Evolutionary conservation across 1,140 invertebrate species (phyloP).

Genomic region (Scaptomyza pallida): DNA sequence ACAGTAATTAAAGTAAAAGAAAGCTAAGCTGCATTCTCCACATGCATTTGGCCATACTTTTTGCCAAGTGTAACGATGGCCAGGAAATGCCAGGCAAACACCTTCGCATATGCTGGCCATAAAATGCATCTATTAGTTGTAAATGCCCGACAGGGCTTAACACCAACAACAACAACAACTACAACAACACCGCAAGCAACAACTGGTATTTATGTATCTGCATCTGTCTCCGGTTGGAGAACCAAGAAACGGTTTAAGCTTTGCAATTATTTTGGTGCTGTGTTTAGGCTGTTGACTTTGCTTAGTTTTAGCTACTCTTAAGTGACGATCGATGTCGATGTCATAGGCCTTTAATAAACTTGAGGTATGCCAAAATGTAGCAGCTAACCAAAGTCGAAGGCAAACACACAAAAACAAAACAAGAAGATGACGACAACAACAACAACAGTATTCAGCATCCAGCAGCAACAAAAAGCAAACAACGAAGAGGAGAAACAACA

Average conservation of each 20-base stretch:
- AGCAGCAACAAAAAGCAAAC: conserved; percentile 44
- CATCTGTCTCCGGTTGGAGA: conserved; percentile 24
- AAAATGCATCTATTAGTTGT: conserved; percentile 51
- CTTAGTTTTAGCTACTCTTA: conserved; percentile 18
- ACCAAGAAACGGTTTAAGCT: conserved; percentile 41
- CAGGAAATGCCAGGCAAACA: conserved; percentile 44
- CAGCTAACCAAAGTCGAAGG: conserved; percentile 6
- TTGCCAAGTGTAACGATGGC: not conserved
- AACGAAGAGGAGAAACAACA: conserved; percentile 21
- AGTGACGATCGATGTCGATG: conserved; percentile 67
- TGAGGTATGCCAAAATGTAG: conserved; percentile 47
- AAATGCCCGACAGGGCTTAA: conserved; percentile 19
- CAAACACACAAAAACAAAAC: conserved; percentile 19
- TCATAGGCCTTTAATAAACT: conserved; percentile 68
- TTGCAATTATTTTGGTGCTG: conserved; percentile 46
- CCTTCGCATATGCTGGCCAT: conserved; percentile 28
- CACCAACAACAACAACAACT: conserved; percentile 14
- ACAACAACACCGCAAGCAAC: conserved; percentile 8
- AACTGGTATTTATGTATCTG: too few species aligned
- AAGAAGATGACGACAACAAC: conserved; percentile 11
- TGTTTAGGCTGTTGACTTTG: conserved; percentile 10
- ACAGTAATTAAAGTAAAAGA: too few species aligned
- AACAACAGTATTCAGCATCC: conserved; percentile 1
- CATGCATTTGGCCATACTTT: not conserved
- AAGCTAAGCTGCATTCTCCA: not conserved